phyloP scores from a whole-genome alignment of 2,888 invertebrate species.

The Euzophera pinguis region DNA sequence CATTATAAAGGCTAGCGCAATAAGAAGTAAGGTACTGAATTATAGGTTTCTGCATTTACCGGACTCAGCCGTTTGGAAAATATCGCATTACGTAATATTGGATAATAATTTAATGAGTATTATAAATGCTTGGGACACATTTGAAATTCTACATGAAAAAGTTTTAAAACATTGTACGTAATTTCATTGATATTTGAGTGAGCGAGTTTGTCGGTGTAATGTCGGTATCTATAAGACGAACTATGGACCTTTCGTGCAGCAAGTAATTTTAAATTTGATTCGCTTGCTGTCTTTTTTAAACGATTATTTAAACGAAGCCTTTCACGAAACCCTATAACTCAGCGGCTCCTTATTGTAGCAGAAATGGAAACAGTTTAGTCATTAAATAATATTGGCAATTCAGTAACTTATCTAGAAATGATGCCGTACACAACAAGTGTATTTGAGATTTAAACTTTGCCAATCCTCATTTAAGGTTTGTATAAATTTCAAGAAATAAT shows the following conservation, averaged over 20 bases:
- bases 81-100: neutral
- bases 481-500: too few species aligned
- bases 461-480: too few species aligned
- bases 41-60: neutral
- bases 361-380: constrained; percentile 28
- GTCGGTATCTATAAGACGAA: too few species aligned
- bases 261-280: constrained; percentile 68
- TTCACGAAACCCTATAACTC: constrained; percentile 48
- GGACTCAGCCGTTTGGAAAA: neutral
- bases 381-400: too few species aligned
- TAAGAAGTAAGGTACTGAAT: neutral
- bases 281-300: constrained; percentile 45
- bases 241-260: constrained; percentile 14
- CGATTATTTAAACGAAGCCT: constrained; percentile 54
- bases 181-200: too few species aligned
- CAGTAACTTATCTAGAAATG: too few species aligned
- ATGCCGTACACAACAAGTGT: too few species aligned
- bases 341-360: constrained; percentile 60
- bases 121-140: too few species aligned
- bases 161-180: too few species aligned
- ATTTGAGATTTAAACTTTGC: too few species aligned
- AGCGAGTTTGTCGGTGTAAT: too few species aligned
- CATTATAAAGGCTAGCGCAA: neutral
- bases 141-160: too few species aligned
- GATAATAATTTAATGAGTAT: neutral